These are phyloP conservation scores for Acleris holmiana DNA, from an alignment of 2,888 invertebrate genomes.

Conservation along the genomic window DNA sequence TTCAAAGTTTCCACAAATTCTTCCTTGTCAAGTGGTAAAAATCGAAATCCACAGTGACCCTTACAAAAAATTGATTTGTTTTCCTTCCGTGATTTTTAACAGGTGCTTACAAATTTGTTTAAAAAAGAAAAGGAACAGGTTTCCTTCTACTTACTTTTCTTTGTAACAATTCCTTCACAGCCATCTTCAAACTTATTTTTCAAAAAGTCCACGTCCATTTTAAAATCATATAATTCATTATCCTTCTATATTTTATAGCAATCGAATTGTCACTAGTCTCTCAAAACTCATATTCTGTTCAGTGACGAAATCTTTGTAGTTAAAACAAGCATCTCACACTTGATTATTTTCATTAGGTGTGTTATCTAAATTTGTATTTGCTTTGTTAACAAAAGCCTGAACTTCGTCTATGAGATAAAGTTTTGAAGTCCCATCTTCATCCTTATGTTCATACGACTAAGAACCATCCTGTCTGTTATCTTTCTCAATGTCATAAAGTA, in stretches of 20 bases:
- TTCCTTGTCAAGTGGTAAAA: too few relatives aligned
- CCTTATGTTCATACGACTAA: constrained; percentile 5
- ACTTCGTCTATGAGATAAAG: constrained; percentile 25
- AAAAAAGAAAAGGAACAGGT: background rate
- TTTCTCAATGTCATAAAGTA: constrained; percentile 25
- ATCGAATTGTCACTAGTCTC: background rate
- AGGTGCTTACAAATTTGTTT: too few relatives aligned
- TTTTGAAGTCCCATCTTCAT: background rate
- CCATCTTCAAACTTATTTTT: constrained; percentile 67
- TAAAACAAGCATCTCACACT: constrained; percentile 3
- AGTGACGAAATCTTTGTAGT: constrained; percentile 2
- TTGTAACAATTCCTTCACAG: constrained; percentile 63
- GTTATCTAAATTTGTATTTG: constrained; percentile 33
- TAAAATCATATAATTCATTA: background rate
- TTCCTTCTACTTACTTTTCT: constrained; percentile 58
- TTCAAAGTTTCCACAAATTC: too few relatives aligned
- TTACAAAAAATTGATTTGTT: too few relatives aligned
- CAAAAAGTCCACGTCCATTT: constrained; percentile 71
- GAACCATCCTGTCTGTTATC: constrained; percentile 13
- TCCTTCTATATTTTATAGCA: background rate
- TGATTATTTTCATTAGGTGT: constrained; percentile 15
- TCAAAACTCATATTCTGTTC: constrained; percentile 7
- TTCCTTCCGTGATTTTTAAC: too few relatives aligned
- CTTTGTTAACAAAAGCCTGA: constrained; percentile 26
- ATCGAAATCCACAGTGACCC: too few relatives aligned